Evolutionary conservation across 2,888 invertebrate species (phyloP).

Genomic region (Apotomis betuletana): DNA sequence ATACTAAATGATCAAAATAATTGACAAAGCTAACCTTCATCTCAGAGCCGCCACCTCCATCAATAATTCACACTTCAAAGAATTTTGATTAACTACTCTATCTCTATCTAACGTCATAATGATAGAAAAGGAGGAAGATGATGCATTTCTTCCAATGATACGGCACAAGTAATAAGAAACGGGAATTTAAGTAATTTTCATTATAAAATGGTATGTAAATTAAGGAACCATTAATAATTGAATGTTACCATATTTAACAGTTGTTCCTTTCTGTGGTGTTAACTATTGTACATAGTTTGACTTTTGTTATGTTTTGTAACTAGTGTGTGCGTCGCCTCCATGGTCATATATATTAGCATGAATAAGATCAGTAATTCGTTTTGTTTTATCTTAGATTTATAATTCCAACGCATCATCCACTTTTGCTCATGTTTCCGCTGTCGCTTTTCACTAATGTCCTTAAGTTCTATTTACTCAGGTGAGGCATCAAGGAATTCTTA

Average conservation of each 20-base stretch:
- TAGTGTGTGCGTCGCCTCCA: no score
- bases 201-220: no score
- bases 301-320: no score
- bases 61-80: conserved; percentile 20
- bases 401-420: neutral
- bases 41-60: neutral
- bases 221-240: no score
- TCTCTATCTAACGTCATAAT: conserved; percentile 6
- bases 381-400: neutral
- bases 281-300: no score
- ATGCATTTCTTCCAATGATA: conserved; percentile 34
- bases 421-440: conserved; percentile 5
- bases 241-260: neutral
- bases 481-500: conserved; percentile 43
- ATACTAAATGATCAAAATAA: neutral
- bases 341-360: no score
- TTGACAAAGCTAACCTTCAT: neutral
- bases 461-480: conserved; percentile 41
- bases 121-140: neutral
- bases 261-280: neutral
- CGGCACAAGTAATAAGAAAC: neutral
- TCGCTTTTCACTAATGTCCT: conserved; percentile 3
- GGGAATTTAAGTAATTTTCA: neutral
- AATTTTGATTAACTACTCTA: conserved; percentile 9
- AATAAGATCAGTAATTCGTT: no score